These are phyloP conservation scores for Zalophus californianus DNA, from an alignment of 2,797 vertebrate genomes.

Conservation along the genomic window DNA sequence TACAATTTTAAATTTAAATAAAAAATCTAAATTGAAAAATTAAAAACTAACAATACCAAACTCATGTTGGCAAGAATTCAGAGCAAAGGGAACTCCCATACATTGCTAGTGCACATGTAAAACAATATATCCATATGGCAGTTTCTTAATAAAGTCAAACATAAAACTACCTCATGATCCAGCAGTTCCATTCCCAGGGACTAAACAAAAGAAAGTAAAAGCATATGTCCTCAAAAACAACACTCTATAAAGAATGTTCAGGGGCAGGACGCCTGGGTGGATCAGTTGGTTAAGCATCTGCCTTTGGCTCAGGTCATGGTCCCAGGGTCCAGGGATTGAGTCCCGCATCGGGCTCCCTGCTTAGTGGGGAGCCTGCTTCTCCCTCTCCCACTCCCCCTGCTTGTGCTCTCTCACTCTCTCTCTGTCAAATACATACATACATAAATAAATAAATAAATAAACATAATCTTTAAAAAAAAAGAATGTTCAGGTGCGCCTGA, in stretches of 20 bases:
- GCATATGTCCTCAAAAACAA: not conserved
- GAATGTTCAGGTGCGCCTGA: not conserved
- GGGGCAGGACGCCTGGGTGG: not conserved
- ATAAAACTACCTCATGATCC: slow-evolving; percentile 14
- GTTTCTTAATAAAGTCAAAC: slow-evolving; percentile 67
- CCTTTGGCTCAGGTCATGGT: not conserved
- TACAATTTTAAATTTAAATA: not conserved
- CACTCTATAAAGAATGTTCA: not conserved
- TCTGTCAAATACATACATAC: not conserved
- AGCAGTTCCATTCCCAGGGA: slow-evolving; percentile 1
- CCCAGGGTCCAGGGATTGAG: not conserved
- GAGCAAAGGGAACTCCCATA: not conserved
- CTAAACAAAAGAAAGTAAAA: slow-evolving; percentile 32
- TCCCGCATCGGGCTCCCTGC: not conserved
- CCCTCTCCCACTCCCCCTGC: not conserved
- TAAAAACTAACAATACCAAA: not conserved
- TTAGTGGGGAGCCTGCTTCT: not conserved
- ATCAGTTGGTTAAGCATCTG: not conserved
- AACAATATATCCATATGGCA: not conserved
- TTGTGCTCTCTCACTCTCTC: too few species aligned
- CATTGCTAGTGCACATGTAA: not conserved
- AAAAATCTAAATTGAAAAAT: slow-evolving; percentile 13
- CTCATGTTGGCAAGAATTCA: slow-evolving; percentile 34
- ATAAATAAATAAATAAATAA: not conserved
- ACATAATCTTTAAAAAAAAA: not conserved